Percentiles rank a stretch among this genome's conserved stretches.
Conservation (phyloP, 2,113 vertebrate genomes). For the Crotalus horridus region DNA sequence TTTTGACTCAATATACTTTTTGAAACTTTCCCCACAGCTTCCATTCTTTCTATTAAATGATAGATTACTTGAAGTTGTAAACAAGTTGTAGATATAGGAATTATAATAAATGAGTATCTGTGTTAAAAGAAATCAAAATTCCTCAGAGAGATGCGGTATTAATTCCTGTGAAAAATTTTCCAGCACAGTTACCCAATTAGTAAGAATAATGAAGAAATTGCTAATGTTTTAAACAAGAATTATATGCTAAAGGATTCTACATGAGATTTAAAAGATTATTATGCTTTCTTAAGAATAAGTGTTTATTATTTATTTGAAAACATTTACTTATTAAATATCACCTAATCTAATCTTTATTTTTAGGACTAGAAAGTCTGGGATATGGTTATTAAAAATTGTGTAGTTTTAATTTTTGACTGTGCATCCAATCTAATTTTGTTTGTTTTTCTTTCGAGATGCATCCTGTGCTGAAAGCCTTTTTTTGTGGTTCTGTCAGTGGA, state of each 20-base stretch:
- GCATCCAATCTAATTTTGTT: background rate
- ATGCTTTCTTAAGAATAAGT: background rate
- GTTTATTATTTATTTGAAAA: background rate
- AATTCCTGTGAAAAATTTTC: background rate
- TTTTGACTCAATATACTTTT: background rate
- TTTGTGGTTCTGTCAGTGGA: conserved; percentile 92
- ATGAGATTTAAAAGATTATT: background rate
- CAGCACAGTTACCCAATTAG: background rate
- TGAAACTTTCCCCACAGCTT: background rate
- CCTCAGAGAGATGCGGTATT: background rate
- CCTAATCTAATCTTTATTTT: background rate
- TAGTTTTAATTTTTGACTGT: background rate
- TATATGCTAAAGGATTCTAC: background rate
- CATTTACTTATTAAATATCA: background rate
- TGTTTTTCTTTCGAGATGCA: conserved; percentile 71
- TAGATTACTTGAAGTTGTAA: background rate
- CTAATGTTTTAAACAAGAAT: background rate
- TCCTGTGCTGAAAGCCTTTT: conserved; percentile 88
- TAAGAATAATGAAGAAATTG: background rate
- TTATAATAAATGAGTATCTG: background rate
- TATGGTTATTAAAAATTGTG: background rate
- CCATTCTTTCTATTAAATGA: no score
- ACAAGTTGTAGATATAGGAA: background rate
- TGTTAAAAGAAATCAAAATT: background rate
- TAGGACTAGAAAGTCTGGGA: background rate